Percentiles rank a stretch among this genome's conserved stretches.
These are phyloP conservation scores for Chironomus tepperi DNA, from an alignment of 1,140 invertebrate species.

Conservation along the genomic window DNA sequence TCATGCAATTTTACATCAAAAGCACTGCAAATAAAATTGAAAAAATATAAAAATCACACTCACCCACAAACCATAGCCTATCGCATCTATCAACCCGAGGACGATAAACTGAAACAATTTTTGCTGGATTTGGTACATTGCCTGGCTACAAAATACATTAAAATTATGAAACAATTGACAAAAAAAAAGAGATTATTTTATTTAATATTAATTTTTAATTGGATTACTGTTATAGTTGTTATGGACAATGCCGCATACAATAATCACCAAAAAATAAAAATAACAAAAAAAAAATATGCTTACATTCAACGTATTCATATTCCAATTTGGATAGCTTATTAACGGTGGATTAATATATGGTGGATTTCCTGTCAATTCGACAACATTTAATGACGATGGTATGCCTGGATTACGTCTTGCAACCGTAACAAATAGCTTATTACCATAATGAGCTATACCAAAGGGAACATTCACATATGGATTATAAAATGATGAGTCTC, in stretches of 20 bases:
- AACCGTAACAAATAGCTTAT: slow-evolving; percentile 62
- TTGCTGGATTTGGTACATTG: slow-evolving; percentile 32
- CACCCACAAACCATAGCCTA: slow-evolving; percentile 66
- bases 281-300: slow-evolving; percentile 25
- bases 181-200: no score
- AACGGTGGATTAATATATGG: slow-evolving; percentile 44
- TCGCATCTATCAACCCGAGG: slow-evolving; percentile 55
- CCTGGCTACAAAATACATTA: slow-evolving; percentile 25
- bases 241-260: background rate
- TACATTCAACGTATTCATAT: slow-evolving; percentile 46
- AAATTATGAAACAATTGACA: background rate
- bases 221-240: no score
- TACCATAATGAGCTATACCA: slow-evolving; percentile 53
- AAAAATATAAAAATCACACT: slow-evolving; percentile 41
- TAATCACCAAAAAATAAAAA: background rate
- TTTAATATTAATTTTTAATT: no score
- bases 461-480: slow-evolving; percentile 62
- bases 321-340: slow-evolving; percentile 53
- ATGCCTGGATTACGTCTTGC: slow-evolving; percentile 56
- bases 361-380: slow-evolving; percentile 43
- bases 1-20: background rate
- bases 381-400: slow-evolving; percentile 58
- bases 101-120: slow-evolving; percentile 56
- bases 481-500: slow-evolving; percentile 30
- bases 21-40: background rate